A percentile compares a stretch with the other conserved stretches of the same genome.
Evolutionary conservation across 2,888 invertebrate genomes (phyloP).

Genomic region (Drepanosiphum platanoidis): DNA sequence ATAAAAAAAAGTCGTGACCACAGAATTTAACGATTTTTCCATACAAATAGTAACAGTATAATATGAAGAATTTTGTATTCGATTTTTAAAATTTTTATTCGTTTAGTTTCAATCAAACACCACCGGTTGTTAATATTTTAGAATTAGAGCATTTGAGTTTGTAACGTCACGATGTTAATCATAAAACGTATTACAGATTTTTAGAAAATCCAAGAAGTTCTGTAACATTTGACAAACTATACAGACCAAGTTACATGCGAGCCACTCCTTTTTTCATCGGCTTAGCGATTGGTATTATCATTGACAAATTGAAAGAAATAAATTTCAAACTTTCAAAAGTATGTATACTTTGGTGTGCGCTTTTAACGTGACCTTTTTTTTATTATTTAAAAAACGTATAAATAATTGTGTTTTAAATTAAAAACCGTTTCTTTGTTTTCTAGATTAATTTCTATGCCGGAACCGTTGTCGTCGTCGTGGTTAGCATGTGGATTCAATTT

Average conservation of each 20-base stretch:
- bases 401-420: no score
- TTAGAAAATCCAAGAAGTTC: constrained; percentile 25
- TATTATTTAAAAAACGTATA: no score
- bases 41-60: no score
- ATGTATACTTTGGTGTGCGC: no score
- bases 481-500: not conserved
- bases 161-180: no score
- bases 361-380: not conserved
- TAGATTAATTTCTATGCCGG: not conserved
- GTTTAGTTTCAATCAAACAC: no score
- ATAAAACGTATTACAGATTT: not conserved
- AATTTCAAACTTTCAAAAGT: constrained; percentile 17
- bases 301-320: not conserved
- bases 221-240: not conserved
- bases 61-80: no score
- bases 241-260: constrained; percentile 21
- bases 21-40: no score
- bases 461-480: not conserved
- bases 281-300: not conserved
- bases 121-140: no score
- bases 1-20: no score
- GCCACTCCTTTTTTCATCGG: constrained; percentile 4
- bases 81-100: no score
- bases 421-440: not conserved
- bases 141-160: no score